A percentile compares a stretch with the other conserved stretches of the same genome.
phyloP scores from a whole-genome alignment of 2,797 vertebrate genomes.

The Propithecus perrieri region DNA sequence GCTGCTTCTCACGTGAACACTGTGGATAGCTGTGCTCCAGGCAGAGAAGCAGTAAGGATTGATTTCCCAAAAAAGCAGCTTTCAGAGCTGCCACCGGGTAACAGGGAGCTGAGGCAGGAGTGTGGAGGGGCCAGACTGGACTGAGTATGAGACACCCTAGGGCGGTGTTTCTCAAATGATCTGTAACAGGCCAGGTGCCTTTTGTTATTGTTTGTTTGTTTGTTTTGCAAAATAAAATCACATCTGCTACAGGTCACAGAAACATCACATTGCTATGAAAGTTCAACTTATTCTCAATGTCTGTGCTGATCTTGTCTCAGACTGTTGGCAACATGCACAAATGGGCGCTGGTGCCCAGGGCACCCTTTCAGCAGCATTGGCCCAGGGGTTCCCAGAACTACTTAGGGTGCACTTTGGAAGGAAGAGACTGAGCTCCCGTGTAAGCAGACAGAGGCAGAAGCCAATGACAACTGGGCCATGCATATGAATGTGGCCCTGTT shows the following conservation, averaged over 20 bases:
- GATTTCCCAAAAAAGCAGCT: background rate
- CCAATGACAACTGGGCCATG: background rate
- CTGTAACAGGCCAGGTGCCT: background rate
- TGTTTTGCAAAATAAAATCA: background rate
- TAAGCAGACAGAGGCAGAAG: background rate
- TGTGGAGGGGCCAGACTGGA: background rate
- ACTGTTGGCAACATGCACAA: background rate
- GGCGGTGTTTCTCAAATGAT: background rate
- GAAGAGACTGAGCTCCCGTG: background rate
- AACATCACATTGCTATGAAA: background rate
- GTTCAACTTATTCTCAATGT: background rate
- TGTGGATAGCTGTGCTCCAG: background rate
- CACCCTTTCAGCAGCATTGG: background rate
- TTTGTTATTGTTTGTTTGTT: background rate
- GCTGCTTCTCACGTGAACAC: background rate
- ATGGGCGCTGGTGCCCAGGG: background rate
- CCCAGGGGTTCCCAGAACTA: background rate
- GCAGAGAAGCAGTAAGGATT: background rate
- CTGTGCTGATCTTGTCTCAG: accelerated
- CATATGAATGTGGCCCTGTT: background rate
- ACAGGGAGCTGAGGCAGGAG: background rate
- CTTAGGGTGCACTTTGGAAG: background rate
- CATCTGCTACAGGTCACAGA: background rate
- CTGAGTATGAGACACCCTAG: background rate
- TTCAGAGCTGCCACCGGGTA: background rate